These are phyloP conservation scores for Lytechinus pictus DNA, from an alignment of 35 echinoderm and acorn worm species.

Conservation along the genomic window DNA sequence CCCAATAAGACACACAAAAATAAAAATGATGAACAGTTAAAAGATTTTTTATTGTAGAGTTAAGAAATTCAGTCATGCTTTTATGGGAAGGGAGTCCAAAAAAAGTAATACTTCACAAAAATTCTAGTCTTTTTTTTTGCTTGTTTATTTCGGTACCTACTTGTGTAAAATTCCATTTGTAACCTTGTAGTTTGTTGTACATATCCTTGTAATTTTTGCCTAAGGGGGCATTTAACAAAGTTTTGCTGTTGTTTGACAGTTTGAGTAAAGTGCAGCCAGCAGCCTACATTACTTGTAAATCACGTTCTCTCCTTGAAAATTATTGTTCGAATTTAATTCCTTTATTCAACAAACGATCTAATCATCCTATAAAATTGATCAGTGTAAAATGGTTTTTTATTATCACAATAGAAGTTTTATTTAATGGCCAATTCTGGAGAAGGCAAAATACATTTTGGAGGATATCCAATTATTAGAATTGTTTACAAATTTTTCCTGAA, in stretches of 20 bases:
- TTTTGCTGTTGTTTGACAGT: not conserved
- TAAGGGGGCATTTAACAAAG: not conserved
- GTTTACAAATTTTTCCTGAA: not conserved
- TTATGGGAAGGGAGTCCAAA: not conserved
- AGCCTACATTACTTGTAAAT: no score
- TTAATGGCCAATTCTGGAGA: no score
- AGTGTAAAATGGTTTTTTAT: no score
- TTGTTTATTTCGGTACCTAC: not conserved
- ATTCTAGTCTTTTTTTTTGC: not conserved
- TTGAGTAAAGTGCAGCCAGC: not conserved
- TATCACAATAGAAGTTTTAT: no score
- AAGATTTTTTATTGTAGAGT: not conserved
- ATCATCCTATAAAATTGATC: no score
- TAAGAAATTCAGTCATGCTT: not conserved
- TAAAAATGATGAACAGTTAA: not conserved
- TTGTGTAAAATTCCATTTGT: not conserved
- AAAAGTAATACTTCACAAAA: not conserved
- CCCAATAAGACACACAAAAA: not conserved
- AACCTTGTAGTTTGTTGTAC: not conserved
- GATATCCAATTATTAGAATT: not conserved
- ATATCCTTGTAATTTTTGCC: not conserved
- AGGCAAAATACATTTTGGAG: not conserved
- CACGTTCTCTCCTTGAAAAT: no score
- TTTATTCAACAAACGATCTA: not conserved
- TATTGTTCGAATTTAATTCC: not conserved